Percentiles rank a stretch among this genome's conserved stretches.
Evolutionary conservation across 2,888 invertebrate genomes (phyloP).

Genomic region (Globia sparganii): DNA sequence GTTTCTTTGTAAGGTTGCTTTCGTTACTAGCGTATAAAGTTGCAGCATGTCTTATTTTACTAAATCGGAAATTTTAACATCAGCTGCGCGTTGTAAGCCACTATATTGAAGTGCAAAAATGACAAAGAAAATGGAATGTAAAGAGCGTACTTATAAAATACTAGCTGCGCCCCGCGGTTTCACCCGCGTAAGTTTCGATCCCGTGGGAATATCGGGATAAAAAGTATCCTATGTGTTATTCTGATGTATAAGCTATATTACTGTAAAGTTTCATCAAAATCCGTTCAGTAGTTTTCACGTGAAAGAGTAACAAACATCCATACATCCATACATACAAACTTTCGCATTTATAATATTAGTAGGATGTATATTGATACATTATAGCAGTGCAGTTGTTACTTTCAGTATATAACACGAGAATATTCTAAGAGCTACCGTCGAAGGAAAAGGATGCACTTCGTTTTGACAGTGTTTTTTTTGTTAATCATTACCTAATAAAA

Average conservation of each 20-base stretch:
- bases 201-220: too few species aligned
- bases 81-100: constrained; percentile 21
- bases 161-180: too few species aligned
- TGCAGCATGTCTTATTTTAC: constrained; percentile 34
- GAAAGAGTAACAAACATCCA: too few species aligned
- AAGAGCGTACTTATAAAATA: constrained; percentile 19
- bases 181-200: too few species aligned
- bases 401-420: constrained; percentile 14
- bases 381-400: too few species aligned
- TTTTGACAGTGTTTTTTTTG: background rate
- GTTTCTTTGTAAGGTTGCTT: constrained; percentile 35
- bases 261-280: too few species aligned
- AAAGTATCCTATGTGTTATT: too few species aligned
- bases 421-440: background rate
- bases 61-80: constrained; percentile 40
- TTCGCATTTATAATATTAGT: too few species aligned
- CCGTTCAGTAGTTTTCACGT: too few species aligned
- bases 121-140: constrained; percentile 14
- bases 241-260: too few species aligned
- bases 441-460: background rate
- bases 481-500: background rate
- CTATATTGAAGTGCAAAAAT: constrained; percentile 17
- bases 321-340: too few species aligned
- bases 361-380: constrained; percentile 15
- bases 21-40: constrained; percentile 31